phyloP scores from a whole-genome alignment of 2,113 vertebrate species.

The Recurvirostra avosetta region DNA sequence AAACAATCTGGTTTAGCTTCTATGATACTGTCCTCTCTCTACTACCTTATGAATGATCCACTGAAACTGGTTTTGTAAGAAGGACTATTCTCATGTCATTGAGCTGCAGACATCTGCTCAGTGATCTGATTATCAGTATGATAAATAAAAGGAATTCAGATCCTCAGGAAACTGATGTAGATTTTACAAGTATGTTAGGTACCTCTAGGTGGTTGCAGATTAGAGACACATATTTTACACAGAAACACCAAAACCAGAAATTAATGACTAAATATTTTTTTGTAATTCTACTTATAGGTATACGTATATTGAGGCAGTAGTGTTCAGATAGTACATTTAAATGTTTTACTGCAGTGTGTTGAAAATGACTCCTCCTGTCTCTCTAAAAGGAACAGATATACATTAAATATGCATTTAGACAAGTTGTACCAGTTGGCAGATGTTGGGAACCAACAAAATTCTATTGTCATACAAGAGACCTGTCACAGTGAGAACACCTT shows the following conservation, averaged over 20 bases:
- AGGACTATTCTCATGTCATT: not conserved
- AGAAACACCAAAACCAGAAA: not conserved
- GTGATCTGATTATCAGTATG: accelerated
- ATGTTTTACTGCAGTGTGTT: not conserved
- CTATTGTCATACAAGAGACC: not conserved
- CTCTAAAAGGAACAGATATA: not conserved
- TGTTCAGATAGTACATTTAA: not conserved
- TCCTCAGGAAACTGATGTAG: not conserved
- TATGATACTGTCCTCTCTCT: not conserved
- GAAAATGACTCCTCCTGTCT: not conserved
- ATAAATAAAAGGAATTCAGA: not conserved
- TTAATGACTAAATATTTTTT: not conserved
- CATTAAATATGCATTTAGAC: not conserved
- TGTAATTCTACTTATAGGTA: not conserved
- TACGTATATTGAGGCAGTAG: not conserved
- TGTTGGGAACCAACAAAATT: not conserved
- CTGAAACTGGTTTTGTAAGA: not conserved
- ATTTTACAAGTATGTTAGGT: not conserved
- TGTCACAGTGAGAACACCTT: not conserved
- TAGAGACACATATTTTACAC: not conserved
- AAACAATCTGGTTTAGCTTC: not conserved
- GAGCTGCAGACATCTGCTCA: not conserved
- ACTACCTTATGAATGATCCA: not conserved
- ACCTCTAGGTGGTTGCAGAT: not conserved
- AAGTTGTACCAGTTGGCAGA: not conserved